Base-by-base conservation (phyloP, 1,140 invertebrate genomes). In the Philotrypesis tridentata region DNA sequence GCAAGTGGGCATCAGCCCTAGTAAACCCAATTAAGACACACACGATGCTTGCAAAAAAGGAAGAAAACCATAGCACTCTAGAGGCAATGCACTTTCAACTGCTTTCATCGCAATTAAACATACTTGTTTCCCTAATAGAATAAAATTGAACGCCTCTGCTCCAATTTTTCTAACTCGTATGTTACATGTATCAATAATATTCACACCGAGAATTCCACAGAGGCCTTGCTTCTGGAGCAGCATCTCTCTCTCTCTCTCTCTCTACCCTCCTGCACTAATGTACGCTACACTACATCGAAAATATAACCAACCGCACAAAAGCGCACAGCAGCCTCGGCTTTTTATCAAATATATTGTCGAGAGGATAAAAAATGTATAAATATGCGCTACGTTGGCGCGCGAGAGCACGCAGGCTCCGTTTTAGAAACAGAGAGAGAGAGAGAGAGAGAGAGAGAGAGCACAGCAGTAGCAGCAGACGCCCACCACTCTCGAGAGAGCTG, bases 391-490 rank as follows among this genome's bases (percentile, higher is more conserved):
- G n/a, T n/a, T n/a, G n/a, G n/a, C 8, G 27, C 21, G 67, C 17
- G 31, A 2, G 21, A 25, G 74, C 61, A 12, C 21, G 74, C 31
- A 37, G 33, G 14, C 14, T 63, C n/a, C 31, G 31, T 27, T 63
- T 25, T 27, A 78, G 27, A 68, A 65, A 21, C 4, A 55, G 21
- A 55, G 48, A 55, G n/a, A 21, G n/a, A 17, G 17, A 65, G 9
- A 78, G 27, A 68, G 31, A 21, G 0, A n/a, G 7, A n/a, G 17
- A 55, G 17, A 7, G n/a, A 17, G 6, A 65, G 61, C 6, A 27
- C 61, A 63, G 68, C 17, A 33, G 14, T 1, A 77, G 65, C 43
- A 80, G 79, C 61, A 80, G 60, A 74, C 71, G 71, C 37, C 79
- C 40, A 75, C 71, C 72, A 29, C n/a, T 72, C 48, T 72, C 48